phyloP scores from a whole-genome alignment of 1,140 invertebrate genomes.

The Gryllus bimaculatus region DNA sequence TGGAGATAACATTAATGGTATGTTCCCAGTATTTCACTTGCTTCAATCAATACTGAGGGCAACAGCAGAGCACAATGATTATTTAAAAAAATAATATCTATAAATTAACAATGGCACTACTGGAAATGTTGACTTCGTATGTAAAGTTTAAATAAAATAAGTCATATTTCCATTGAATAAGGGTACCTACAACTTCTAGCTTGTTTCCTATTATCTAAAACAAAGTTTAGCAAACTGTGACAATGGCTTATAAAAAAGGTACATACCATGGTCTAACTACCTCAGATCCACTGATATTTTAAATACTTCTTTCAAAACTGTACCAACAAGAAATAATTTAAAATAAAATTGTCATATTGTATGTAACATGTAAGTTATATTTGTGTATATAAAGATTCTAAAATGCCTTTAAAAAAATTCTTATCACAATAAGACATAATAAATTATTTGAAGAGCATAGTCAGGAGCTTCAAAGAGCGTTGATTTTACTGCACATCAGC shows the following conservation, averaged over 20 bases:
- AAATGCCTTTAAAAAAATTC: background rate
- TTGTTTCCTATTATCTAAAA: background rate
- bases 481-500: background rate
- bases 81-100: conserved; percentile 2
- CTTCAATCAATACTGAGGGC: background rate
- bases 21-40: background rate
- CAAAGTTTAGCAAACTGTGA: background rate
- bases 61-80: background rate
- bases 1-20: background rate
- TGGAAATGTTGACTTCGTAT: background rate
- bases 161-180: background rate
- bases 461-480: background rate
- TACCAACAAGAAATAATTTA: background rate
- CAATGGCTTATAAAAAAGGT: background rate
- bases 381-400: conserved; percentile 6
- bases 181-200: background rate
- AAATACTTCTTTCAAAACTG: background rate
- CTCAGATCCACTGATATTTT: background rate
- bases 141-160: background rate
- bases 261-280: background rate
- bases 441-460: background rate
- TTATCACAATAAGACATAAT: background rate
- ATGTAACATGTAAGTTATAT: background rate
- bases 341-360: background rate
- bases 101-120: conserved; percentile 2